Evolutionary conservation across 1,140 invertebrate species (phyloP).

Genomic region (Reticulitermes speratus): DNA sequence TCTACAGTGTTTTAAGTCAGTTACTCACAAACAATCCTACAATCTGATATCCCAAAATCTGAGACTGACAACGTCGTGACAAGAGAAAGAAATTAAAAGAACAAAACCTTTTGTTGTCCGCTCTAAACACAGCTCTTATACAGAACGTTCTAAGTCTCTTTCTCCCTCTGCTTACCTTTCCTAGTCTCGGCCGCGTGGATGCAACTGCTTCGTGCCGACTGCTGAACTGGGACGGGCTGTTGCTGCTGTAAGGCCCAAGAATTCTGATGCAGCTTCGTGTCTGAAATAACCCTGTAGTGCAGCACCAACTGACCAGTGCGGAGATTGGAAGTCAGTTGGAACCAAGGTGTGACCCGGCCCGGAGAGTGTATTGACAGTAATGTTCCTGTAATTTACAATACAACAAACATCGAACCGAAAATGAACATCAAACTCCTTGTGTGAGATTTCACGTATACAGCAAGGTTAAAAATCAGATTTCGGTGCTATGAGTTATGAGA

Average conservation of each 20-base stretch:
- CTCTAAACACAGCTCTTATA: too few species aligned
- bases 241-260: slow-evolving; percentile 42
- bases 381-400: slow-evolving; percentile 35
- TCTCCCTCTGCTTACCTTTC: neutral
- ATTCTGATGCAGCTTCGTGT: slow-evolving; percentile 43
- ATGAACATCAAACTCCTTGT: neutral
- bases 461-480: neutral
- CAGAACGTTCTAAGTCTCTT: too few species aligned
- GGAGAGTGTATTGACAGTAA: slow-evolving; percentile 50
- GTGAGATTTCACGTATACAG: neutral
- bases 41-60: too few species aligned
- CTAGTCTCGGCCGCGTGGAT: neutral
- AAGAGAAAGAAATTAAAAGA: too few species aligned
- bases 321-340: slow-evolving; percentile 45
- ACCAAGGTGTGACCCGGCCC: slow-evolving; percentile 50
- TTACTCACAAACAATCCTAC: too few species aligned
- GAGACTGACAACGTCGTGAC: too few species aligned
- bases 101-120: too few species aligned
- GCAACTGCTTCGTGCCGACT: neutral
- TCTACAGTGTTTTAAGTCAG: too few species aligned
- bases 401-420: neutral
- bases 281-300: slow-evolving; percentile 43
- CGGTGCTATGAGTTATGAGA: neutral
- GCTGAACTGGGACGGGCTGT: neutral
- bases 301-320: slow-evolving; percentile 44